Evolutionary conservation across 2,888 invertebrate genomes (phyloP).

Genomic region (Nasonovia ribisnigri): DNA sequence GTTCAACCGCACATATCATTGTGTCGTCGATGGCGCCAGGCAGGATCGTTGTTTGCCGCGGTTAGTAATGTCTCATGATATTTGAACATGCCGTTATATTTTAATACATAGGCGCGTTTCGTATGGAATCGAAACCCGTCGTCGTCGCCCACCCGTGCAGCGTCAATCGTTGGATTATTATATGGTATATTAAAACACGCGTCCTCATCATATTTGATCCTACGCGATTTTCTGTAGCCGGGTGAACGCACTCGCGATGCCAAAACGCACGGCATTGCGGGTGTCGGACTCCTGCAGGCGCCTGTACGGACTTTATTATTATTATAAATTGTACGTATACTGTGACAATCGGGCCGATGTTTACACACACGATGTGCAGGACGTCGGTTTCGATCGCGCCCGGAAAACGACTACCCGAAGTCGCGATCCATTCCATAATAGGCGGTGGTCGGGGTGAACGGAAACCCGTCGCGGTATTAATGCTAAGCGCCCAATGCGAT

Average conservation of each 20-base stretch:
- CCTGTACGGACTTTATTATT: background rate
- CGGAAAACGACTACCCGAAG: background rate
- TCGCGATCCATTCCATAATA: background rate
- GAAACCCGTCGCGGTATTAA: background rate
- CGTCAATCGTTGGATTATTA: background rate
- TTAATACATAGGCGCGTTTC: constrained; percentile 4
- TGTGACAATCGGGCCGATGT: background rate
- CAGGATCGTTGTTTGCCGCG: background rate
- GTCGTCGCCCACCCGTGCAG: constrained; percentile 13
- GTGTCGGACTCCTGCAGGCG: background rate
- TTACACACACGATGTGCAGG: background rate
- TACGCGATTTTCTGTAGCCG: constrained; percentile 45
- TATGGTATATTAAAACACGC: background rate
- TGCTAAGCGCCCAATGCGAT: background rate
- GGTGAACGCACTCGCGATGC: constrained; percentile 49
- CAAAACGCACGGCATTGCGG: constrained; percentile 8
- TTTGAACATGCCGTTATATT: background rate
- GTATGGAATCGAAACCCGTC: constrained; percentile 39
- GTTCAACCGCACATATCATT: background rate
- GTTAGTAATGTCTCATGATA: background rate
- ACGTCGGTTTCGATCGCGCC: background rate
- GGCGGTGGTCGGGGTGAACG: background rate
- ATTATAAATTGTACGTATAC: background rate
- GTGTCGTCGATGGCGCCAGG: background rate
- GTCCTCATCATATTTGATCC: constrained; percentile 38